Evolutionary conservation across 2,888 invertebrate genomes (phyloP).

Genomic region (Iselma pallidipennis): DNA sequence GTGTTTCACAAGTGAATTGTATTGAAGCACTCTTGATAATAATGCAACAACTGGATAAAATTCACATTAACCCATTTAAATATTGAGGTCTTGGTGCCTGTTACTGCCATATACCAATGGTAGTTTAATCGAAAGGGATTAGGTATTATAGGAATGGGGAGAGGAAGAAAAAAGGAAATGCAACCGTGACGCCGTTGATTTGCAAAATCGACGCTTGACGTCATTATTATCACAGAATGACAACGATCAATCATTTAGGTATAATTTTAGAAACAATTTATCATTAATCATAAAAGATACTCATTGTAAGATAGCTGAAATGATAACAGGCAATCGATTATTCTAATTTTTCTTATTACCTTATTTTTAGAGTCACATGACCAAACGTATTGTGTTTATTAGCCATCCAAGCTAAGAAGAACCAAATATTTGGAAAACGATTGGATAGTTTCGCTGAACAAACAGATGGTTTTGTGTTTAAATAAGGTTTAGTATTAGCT

Average conservation of each 20-base stretch:
- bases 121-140: neutral
- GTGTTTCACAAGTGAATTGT: slow-evolving; percentile 10
- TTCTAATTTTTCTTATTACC: neutral
- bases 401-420: too few species aligned
- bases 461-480: too few species aligned
- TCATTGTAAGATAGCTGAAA: too few species aligned
- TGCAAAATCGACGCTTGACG: slow-evolving; percentile 13
- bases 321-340: neutral
- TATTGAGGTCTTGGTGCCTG: slow-evolving; percentile 46
- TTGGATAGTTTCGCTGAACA: too few species aligned
- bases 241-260: too few species aligned
- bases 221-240: slow-evolving; percentile 10
- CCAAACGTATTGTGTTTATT: too few species aligned
- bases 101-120: slow-evolving; percentile 43
- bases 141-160: too few species aligned
- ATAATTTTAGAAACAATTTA: too few species aligned
- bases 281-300: too few species aligned
- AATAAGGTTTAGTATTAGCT: too few species aligned
- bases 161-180: slow-evolving; percentile 31
- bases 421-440: too few species aligned
- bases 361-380: too few species aligned
- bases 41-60: slow-evolving; percentile 36
- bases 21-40: slow-evolving; percentile 16
- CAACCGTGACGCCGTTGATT: slow-evolving; percentile 25
- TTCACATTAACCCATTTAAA: slow-evolving; percentile 42